These are phyloP conservation scores for Rhogogaster chlorosoma DNA, from an alignment of 2,888 invertebrate genomes.

Conservation along the genomic window DNA sequence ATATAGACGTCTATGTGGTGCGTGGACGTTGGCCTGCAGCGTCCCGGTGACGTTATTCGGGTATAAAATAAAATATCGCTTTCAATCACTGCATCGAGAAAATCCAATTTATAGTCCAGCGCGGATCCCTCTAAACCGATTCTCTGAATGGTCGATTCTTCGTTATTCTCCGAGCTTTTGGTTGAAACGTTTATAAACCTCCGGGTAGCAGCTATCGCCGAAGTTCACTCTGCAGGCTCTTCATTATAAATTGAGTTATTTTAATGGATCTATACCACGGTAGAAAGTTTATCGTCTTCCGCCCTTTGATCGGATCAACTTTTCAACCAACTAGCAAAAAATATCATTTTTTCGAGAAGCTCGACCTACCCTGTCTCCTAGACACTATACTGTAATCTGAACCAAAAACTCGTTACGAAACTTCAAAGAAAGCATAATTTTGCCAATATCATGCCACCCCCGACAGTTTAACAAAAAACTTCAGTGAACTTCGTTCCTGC, in stretches of 20 bases:
- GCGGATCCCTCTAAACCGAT: constrained; percentile 26
- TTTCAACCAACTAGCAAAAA: neutral
- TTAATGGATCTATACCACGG: constrained; percentile 37
- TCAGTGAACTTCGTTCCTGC: neutral
- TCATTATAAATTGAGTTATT: constrained; percentile 40
- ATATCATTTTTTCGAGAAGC: neutral
- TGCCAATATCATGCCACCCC: neutral
- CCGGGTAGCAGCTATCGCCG: neutral
- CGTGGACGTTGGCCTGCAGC: neutral
- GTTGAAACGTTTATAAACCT: neutral
- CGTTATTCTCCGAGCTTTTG: constrained; percentile 9
- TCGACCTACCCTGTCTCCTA: neutral
- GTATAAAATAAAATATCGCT: constrained; percentile 52
- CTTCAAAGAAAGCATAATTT: constrained; percentile 17
- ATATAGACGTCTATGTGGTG: neutral
- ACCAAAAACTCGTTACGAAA: constrained; percentile 22
- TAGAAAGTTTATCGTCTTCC: neutral
- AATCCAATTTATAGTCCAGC: constrained; percentile 50
- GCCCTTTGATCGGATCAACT: constrained; percentile 31
- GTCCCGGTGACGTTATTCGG: constrained; percentile 24
- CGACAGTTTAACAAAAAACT: neutral
- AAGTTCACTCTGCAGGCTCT: neutral
- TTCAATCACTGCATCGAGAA: constrained; percentile 49
- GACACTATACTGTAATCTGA: neutral
- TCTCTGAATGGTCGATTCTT: constrained; percentile 11